Evolutionary conservation across 64 coral and sea anemone genomes (phyloP).

Genomic region (Pocillopora verrucosa): DNA sequence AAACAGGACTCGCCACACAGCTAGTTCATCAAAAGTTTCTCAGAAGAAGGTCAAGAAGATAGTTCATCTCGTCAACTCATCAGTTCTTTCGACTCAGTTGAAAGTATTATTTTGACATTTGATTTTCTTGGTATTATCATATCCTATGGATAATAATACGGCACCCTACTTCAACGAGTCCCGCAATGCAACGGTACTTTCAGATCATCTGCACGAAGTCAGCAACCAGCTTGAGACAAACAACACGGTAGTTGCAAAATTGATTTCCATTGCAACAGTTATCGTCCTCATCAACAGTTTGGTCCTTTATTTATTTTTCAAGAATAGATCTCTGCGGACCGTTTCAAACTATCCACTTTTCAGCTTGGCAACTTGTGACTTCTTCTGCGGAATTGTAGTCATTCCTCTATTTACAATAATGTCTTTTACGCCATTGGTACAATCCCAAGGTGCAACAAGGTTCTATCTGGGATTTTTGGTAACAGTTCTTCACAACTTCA

Average conservation of each 20-base stretch:
- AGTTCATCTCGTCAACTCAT: no score
- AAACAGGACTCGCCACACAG: no score
- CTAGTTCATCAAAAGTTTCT: no score
- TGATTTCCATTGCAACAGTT: conserved; percentile 7
- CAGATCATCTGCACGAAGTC: no score
- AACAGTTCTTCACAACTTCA: conserved; percentile 32
- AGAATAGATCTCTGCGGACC: conserved; percentile 1
- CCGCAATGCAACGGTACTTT: not conserved
- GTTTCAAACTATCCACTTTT: conserved; percentile 40
- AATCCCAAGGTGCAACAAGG: not conserved
- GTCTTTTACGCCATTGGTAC: not conserved
- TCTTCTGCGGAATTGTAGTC: not conserved
- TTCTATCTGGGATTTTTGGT: conserved; percentile 29
- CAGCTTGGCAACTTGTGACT: conserved; percentile 15
- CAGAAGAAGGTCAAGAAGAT: no score
- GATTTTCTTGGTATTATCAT: no score
- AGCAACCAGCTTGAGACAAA: not conserved
- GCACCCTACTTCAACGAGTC: not conserved
- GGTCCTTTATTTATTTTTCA: conserved; percentile 11
- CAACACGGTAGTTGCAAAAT: not conserved
- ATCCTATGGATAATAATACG: no score
- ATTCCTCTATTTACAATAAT: conserved; percentile 17
- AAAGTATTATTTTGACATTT: no score
- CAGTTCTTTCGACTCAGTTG: no score
- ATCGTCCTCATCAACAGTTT: conserved; percentile 25